Percentiles rank a stretch among this genome's conserved stretches.
These are phyloP conservation scores for Onychostruthus taczanowskii DNA, from an alignment of 2,113 vertebrate species.

Conservation along the genomic window DNA sequence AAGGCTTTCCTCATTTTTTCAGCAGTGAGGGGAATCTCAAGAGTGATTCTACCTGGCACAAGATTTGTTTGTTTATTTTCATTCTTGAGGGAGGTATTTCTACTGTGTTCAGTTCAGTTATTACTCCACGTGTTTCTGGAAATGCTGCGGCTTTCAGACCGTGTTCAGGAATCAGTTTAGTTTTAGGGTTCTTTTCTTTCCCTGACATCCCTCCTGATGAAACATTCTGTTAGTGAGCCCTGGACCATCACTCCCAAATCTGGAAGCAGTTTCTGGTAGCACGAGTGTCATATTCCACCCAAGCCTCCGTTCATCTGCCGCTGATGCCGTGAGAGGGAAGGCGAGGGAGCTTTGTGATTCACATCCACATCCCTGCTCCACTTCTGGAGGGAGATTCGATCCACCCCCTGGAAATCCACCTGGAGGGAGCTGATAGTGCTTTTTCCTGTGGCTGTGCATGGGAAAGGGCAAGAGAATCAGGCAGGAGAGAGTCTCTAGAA, in stretches of 20 bases:
- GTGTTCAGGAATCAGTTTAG: neutral
- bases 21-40: fast-evolving
- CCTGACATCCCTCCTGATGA: neutral
- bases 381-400: neutral
- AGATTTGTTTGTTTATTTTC: neutral
- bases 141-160: neutral
- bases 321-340: neutral
- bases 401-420: neutral
- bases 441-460: neutral
- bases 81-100: neutral
- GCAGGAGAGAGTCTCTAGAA: neutral
- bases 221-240: neutral
- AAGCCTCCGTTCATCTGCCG: neutral
- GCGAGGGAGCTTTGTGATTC: neutral
- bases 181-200: neutral
- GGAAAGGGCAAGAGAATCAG: neutral
- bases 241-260: neutral
- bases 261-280: neutral
- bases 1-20: neutral
- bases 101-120: neutral
- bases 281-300: neutral
- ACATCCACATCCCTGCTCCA: neutral
- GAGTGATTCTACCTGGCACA: neutral
- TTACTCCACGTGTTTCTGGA: neutral
- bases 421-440: neutral